Evolutionary conservation across 2,113 vertebrate species (phyloP).

Genomic region (Geococcyx californianus): DNA sequence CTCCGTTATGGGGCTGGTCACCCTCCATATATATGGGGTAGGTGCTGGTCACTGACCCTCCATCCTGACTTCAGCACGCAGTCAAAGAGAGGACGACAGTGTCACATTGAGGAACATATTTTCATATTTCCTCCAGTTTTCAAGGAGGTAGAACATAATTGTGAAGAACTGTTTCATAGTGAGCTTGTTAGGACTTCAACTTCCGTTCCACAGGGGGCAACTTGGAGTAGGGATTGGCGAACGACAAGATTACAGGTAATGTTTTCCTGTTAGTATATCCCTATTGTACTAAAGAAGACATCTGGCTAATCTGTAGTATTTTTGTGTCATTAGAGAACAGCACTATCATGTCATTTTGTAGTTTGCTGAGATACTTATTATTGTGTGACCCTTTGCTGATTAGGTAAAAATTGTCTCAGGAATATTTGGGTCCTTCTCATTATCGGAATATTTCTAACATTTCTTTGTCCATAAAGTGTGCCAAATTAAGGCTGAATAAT

Average conservation of each 20-base stretch:
- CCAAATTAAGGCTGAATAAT: neutral
- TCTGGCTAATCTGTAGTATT: neutral
- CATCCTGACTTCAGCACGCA: neutral
- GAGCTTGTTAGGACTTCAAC: neutral
- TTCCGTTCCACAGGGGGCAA: neutral
- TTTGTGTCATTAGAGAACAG: conserved; percentile 33
- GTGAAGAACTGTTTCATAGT: neutral
- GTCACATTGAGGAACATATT: neutral
- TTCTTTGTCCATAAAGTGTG: neutral
- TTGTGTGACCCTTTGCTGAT: neutral
- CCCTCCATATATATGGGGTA: neutral
- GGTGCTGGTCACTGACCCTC: neutral
- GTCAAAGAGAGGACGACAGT: neutral
- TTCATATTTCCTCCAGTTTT: neutral
- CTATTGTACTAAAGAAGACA: neutral
- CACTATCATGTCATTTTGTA: neutral
- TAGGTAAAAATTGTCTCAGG: neutral
- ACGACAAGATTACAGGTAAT: neutral
- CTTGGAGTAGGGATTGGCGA: neutral
- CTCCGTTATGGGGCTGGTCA: neutral
- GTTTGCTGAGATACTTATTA: neutral
- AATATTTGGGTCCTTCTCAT: conserved; percentile 15
- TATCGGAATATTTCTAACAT: neutral
- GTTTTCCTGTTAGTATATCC: neutral
- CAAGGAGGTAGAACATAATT: neutral